Evolutionary conservation across 1,140 invertebrate genomes (phyloP).

Genomic region (Drosophila arizonae): DNA sequence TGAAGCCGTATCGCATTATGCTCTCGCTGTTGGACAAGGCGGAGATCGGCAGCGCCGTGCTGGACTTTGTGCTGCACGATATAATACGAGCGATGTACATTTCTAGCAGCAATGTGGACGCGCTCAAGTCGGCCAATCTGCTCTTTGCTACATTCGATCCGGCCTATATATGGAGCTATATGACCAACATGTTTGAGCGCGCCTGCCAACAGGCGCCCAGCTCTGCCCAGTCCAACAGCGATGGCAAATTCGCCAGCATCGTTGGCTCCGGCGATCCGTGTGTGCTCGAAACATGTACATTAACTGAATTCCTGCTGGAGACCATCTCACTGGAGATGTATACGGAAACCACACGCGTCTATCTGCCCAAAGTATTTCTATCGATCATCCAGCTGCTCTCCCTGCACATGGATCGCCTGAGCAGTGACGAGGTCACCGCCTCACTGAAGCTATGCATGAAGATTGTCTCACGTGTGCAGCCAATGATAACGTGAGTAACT

Average conservation of each 20-base stretch:
- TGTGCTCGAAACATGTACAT: constrained; percentile 87
- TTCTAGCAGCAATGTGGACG: constrained; percentile 82
- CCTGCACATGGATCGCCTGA: constrained; percentile 85
- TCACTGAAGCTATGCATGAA: constrained; percentile 89
- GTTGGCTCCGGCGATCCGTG: constrained; percentile 86
- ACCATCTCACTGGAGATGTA: constrained; percentile 91
- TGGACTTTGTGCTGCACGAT: constrained; percentile 93
- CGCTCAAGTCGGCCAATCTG: constrained; percentile 93
- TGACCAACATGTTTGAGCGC: constrained; percentile 88
- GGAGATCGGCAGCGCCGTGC: constrained; percentile 92
- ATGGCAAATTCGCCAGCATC: constrained; percentile 82
- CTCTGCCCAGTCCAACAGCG: constrained; percentile 31
- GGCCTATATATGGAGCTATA: constrained; percentile 94
- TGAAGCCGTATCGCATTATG: constrained; percentile 93
- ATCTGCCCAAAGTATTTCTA: constrained; percentile 89
- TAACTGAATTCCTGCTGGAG: constrained; percentile 91
- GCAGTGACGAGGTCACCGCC: constrained; percentile 86
- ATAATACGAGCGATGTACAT: constrained; percentile 88
- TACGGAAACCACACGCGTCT: constrained; percentile 90
- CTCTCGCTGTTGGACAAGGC: constrained; percentile 94
- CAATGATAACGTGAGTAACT: constrained; percentile 83
- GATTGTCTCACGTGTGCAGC: constrained; percentile 90
- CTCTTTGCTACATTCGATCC: constrained; percentile 93
- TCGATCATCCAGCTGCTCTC: constrained; percentile 87
- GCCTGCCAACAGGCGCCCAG: constrained; percentile 84